Evolutionary conservation across 2,797 vertebrate genomes (phyloP).

Genomic region (Decapterus maruadsi): DNA sequence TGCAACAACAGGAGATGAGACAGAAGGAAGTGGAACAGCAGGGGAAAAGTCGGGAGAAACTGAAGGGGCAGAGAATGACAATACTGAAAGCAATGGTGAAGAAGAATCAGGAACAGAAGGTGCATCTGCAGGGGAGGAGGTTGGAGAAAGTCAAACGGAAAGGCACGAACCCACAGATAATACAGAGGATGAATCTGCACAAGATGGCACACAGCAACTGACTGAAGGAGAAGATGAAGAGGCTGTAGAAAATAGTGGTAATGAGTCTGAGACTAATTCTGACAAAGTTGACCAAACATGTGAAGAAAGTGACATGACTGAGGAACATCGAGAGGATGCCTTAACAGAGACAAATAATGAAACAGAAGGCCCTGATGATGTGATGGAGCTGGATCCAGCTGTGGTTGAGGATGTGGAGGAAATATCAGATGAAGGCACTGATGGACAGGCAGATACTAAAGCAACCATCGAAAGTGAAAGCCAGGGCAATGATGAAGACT

Average conservation of each 20-base stretch:
- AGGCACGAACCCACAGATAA: constrained; percentile 38
- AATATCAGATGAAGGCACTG: constrained; percentile 27
- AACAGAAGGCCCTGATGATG: constrained; percentile 53
- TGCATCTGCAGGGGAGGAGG: constrained; percentile 32
- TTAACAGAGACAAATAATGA: constrained; percentile 45
- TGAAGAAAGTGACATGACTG: constrained; percentile 20
- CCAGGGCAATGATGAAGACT: constrained; percentile 31
- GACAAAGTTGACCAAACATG: constrained; percentile 6
- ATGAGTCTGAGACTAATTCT: constrained; percentile 34
- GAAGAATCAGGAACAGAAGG: constrained; percentile 18
- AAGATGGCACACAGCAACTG: constrained; percentile 15
- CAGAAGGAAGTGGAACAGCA: constrained; percentile 30
- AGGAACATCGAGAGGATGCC: constrained; percentile 34
- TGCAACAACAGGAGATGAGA: constrained; percentile 42
- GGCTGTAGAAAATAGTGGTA: background rate
- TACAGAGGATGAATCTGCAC: constrained; percentile 41
- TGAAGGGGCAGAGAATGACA: constrained; percentile 22
- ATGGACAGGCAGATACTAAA: constrained; percentile 21
- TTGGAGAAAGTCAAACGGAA: constrained; percentile 7
- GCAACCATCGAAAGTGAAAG: constrained; percentile 25
- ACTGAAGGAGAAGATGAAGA: constrained; percentile 16
- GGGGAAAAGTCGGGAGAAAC: constrained; percentile 42
- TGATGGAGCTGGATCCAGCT: constrained; percentile 61
- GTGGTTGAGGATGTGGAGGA: constrained; percentile 36
- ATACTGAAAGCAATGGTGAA: constrained; percentile 27